These are phyloP conservation scores for Timandra comae DNA, from an alignment of 2,888 invertebrate genomes.

Conservation along the genomic window DNA sequence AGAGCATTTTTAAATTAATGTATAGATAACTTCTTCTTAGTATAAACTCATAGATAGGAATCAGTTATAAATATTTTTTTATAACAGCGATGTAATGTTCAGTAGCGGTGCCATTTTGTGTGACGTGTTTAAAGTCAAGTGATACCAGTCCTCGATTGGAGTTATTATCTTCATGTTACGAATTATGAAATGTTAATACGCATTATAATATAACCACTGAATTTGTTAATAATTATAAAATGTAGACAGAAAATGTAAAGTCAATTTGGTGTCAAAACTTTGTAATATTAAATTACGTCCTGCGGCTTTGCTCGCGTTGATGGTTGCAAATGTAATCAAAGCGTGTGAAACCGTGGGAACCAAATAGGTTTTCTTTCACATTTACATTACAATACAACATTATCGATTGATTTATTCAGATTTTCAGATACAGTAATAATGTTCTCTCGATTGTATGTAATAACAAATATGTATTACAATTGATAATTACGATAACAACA, in stretches of 20 bases:
- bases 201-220: constrained; percentile 6
- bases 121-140: constrained; percentile 37
- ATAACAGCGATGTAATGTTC: constrained; percentile 47
- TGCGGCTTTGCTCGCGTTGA: too few relatives aligned
- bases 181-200: constrained; percentile 10
- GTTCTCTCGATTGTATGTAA: too few relatives aligned
- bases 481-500: constrained; percentile 36
- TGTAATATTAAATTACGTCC: too few relatives aligned
- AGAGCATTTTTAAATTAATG: constrained; percentile 49
- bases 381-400: too few relatives aligned
- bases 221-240: constrained; percentile 4
- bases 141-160: constrained; percentile 16
- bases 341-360: too few relatives aligned
- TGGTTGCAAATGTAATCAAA: too few relatives aligned
- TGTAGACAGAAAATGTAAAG: constrained; percentile 17
- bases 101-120: constrained; percentile 63
- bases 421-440: too few relatives aligned
- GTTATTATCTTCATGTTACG: constrained; percentile 12
- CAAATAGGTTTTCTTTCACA: too few relatives aligned
- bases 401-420: too few relatives aligned
- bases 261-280: constrained; percentile 27
- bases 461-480: too few relatives aligned
- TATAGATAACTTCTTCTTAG: constrained; percentile 53
- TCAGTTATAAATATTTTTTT: constrained; percentile 51
- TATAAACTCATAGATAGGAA: constrained; percentile 51